Evolutionary conservation across 2,113 vertebrate genomes (phyloP).

Genomic region (Gallinago jamesoni): DNA sequence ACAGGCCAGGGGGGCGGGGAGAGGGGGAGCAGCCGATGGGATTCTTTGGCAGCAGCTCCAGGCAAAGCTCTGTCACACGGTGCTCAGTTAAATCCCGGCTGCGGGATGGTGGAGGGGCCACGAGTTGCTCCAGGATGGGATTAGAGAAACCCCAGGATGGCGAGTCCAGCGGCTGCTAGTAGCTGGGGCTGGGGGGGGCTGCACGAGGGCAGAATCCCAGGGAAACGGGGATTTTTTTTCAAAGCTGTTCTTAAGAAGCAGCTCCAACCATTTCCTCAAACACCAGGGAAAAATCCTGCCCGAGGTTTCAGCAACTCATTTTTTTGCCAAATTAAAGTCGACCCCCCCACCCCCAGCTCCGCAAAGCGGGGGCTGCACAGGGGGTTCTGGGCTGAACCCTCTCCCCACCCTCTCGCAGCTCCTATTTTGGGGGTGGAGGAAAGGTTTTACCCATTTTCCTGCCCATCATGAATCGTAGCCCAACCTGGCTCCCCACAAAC

Average conservation of each 20-base stretch:
- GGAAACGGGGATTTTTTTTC: too few relatives aligned
- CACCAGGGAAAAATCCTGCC: neutral
- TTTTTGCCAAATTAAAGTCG: too few relatives aligned
- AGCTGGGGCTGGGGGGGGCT: neutral
- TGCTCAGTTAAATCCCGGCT: neutral
- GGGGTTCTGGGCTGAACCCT: neutral
- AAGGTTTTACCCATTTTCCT: neutral
- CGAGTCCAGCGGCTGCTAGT: fast-evolving
- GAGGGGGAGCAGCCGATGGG: fast-evolving
- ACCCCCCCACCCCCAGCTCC: fast-evolving
- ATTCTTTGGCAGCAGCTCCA: neutral
- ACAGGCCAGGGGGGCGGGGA: fast-evolving
- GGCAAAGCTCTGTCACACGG: conserved; percentile 33
- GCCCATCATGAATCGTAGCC: neutral
- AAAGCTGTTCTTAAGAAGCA: neutral
- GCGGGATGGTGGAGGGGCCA: neutral
- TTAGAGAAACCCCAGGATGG: neutral
- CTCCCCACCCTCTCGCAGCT: neutral
- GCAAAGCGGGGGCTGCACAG: fast-evolving
- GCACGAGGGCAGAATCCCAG: fast-evolving
- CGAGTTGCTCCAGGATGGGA: fast-evolving
- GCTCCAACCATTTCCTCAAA: neutral
- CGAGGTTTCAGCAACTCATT: neutral
- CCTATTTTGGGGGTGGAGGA: neutral
- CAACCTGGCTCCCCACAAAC: fast-evolving